Base-by-base conservation (phyloP, 2,797 vertebrate species). In the Podarcis siculus region DNA sequence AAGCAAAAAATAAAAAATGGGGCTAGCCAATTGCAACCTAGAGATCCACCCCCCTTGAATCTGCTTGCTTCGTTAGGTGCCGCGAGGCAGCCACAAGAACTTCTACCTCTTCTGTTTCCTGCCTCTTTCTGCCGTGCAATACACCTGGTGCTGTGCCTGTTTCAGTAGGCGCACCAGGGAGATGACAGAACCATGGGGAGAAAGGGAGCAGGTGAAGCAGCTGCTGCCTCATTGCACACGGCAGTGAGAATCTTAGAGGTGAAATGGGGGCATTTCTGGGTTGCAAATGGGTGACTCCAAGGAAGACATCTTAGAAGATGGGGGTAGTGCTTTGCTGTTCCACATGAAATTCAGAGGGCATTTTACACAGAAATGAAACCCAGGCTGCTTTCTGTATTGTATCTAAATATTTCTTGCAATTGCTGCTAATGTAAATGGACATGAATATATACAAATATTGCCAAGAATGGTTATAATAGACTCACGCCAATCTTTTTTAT, bases 351-450 rank as follows among this genome's bases (percentile, higher is more conserved):
- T 67, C 75, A 55, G 87, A 91, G 61, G 58, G 71, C 55, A 9
- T 84, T 87, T 7, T 8, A 66, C 87, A 55, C 35, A 85, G 35
- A 79, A 27, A 58, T 87, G 42, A 83, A 90, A 89, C 76, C 87
- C 85, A 87, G 88, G 67, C 78, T 0, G 0, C 91, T 91, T 92
- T 77, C 69, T 88, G 87, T 80, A 75, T 73, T 90, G 92, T 87
- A 80, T 87, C 61, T 71, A 92, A 87, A 88, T 42, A 66, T 92
- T 75, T 55, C 49, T 91, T 0, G 1, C 90, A 72, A 81, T 84
- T 94, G 95, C 95, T 96, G 95, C 95, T 96, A 93, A 91, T 95
- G 90, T 93, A 94, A 94, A 92, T 94, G 92, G 95, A 92, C 89
- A 7, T 79, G 92, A 92, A 77, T 81, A 81, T 93, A 93, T 90